These are phyloP conservation scores for Gymnothorax javanicus DNA, from an alignment of 2,797 vertebrate genomes.

Conservation along the genomic window DNA sequence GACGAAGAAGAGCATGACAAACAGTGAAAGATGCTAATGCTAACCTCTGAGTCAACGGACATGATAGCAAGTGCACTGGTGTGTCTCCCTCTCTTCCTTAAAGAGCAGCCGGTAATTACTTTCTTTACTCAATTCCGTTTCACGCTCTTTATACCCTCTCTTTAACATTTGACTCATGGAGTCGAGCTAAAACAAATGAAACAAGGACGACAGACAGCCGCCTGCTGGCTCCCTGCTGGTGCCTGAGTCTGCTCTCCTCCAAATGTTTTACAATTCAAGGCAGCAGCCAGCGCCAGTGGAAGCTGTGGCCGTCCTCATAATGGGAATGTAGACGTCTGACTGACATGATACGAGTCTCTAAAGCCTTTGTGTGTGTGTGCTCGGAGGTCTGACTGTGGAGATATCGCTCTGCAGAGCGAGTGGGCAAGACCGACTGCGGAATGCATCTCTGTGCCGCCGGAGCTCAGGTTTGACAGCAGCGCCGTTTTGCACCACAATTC, in stretches of 20 bases:
- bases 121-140: constrained; percentile 3
- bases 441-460: background rate
- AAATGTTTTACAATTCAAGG: background rate
- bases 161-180: background rate
- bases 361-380: constrained; percentile 8
- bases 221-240: background rate
- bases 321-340: background rate
- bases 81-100: constrained; percentile 10
- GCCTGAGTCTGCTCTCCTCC: background rate
- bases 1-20: background rate
- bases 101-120: constrained; percentile 17
- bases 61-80: background rate
- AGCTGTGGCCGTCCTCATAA: constrained; percentile 5
- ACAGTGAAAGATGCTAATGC: background rate
- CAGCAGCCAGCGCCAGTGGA: background rate
- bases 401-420: constrained; percentile 2
- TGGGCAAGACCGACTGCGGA: constrained; percentile 1
- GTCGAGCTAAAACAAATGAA: background rate
- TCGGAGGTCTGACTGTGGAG: constrained; percentile 5
- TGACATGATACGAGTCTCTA: constrained; percentile 16
- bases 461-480: constrained; percentile 3
- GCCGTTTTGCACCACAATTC: background rate
- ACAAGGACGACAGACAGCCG: background rate
- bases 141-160: background rate
- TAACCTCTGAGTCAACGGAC: background rate